Base-by-base conservation (phyloP, 2,888 invertebrate genomes). In the Tenthredo mesomela region DNA sequence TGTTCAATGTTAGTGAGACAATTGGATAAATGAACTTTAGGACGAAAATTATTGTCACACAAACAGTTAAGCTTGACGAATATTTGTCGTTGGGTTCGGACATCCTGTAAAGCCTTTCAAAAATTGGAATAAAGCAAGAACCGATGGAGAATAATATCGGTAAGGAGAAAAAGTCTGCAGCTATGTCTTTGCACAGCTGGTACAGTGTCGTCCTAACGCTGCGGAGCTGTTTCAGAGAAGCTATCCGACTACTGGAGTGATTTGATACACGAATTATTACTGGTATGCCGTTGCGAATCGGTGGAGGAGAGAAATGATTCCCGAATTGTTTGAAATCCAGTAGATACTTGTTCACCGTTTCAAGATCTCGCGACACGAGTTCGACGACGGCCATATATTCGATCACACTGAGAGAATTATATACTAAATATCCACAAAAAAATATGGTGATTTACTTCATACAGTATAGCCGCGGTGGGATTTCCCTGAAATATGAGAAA, bases 131-230 rank as follows among this genome's bases (percentile, higher is more conserved):
- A 12, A 78, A 78, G 25, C 7, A 58, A 58, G 10, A n/a, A 78
- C 7, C n/a, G 18, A 78, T 37, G 37, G 18, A 58, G n/a, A 58
- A 29, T 58, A 58, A 58, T 37, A 78, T 78, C 18, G 78, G 78
- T 5, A 78, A 58, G 12, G 78, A 78, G 9, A 78, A 78, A 21
- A 58, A 78, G 21, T 78, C n/a, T n/a, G n/a, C 58, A 47, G 29
- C 58, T 7, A 78, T 29, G 37, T 58, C 58, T 37, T 61, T 18
- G 18, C 47, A 78, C n/a, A 78, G 15, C 1, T 78, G 40, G 0
- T 0, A 37, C 10, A 78, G 21, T 25, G 18, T 78, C 37, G 33
- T 58, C 7, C 78, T 37, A 58, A 58, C 10, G 12, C 10, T 21
- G 12, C 29, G 58, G n/a, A 78, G n/a, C 21, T n/a, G 12, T 21